Percentiles rank a stretch among this genome's conserved stretches.
These are phyloP conservation scores for Pholis gunnellus DNA, from an alignment of 2,113 vertebrate species.

Conservation along the genomic window DNA sequence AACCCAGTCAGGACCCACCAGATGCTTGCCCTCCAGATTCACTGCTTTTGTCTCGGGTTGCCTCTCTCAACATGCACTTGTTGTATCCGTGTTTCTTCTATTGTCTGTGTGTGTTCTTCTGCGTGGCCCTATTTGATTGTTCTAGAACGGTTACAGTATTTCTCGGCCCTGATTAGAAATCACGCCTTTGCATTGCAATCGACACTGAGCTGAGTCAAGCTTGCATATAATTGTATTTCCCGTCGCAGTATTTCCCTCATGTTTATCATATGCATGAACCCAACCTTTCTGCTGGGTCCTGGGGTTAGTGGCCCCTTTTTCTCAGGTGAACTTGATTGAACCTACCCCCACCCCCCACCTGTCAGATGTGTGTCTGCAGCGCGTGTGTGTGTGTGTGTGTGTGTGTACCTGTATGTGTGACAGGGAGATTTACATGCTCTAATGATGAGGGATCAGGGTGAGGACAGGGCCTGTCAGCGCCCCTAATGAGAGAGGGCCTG, in stretches of 20 bases:
- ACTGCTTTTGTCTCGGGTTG: slow-evolving; percentile 63
- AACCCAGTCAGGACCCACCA: slow-evolving; percentile 70
- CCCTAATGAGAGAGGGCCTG: slow-evolving; percentile 81
- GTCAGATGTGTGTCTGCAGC: slow-evolving; percentile 44
- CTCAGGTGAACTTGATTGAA: slow-evolving; percentile 57
- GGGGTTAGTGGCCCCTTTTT: slow-evolving; percentile 61
- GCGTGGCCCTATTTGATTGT: slow-evolving; percentile 22
- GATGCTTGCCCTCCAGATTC: slow-evolving; percentile 78
- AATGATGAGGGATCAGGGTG: slow-evolving; percentile 85
- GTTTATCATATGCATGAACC: slow-evolving; percentile 43
- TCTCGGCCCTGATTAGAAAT: not conserved
- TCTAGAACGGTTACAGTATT: slow-evolving; percentile 13
- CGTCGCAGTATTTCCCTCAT: slow-evolving; percentile 7
- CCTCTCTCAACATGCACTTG: slow-evolving; percentile 56
- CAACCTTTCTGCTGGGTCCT: slow-evolving; percentile 16
- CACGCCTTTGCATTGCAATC: slow-evolving; percentile 7
- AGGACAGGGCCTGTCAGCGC: slow-evolving; percentile 82
- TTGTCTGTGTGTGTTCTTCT: slow-evolving; percentile 43
- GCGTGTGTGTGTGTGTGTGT: slow-evolving; percentile 63
- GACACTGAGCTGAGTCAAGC: not conserved
- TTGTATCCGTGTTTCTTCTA: slow-evolving; percentile 32
- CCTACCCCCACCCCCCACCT: not conserved
- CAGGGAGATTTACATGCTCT: slow-evolving; percentile 85
- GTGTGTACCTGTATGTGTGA: slow-evolving; percentile 68
- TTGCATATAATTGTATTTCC: slow-evolving; percentile 37